A percentile compares a stretch with the other conserved stretches of the same genome.
Conservation (phyloP, 2,888 invertebrate genomes). For the Euplagia quadripunctaria region DNA sequence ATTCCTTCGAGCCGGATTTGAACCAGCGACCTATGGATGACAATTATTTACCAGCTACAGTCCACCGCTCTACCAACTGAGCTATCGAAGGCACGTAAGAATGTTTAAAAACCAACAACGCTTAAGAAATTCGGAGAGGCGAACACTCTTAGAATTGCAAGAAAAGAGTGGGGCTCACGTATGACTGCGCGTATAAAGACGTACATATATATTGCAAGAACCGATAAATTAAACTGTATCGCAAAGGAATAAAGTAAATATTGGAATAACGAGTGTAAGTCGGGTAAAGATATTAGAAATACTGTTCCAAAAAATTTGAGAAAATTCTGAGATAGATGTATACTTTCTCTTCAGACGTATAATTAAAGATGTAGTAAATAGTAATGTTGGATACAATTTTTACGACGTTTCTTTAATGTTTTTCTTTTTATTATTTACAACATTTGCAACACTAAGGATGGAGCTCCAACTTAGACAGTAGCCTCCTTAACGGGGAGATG, state of each 20-base stretch:
- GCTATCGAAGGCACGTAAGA: conserved; percentile 79
- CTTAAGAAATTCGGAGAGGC: background rate
- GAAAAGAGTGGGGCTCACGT: background rate
- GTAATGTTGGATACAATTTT: no score
- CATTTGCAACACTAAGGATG: background rate
- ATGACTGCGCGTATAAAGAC: background rate
- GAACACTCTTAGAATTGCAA: background rate
- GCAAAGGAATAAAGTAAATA: background rate
- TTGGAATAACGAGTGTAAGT: background rate
- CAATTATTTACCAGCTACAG: conserved; percentile 71
- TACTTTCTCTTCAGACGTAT: background rate
- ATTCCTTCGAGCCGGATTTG: conserved; percentile 88
- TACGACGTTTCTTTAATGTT: no score
- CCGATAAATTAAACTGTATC: background rate
- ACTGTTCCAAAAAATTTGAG: no score
- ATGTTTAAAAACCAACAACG: background rate
- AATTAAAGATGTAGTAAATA: background rate
- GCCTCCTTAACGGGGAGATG: no score
- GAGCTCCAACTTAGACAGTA: no score
- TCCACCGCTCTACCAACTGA: conserved; percentile 88
- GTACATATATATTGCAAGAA: background rate
- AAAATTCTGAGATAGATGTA: background rate
- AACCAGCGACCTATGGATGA: conserved; percentile 89
- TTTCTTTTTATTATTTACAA: background rate
- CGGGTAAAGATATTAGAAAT: background rate